These are phyloP conservation scores for Ia io DNA, from an alignment of 2,113 vertebrate genomes.

Conservation along the genomic window DNA sequence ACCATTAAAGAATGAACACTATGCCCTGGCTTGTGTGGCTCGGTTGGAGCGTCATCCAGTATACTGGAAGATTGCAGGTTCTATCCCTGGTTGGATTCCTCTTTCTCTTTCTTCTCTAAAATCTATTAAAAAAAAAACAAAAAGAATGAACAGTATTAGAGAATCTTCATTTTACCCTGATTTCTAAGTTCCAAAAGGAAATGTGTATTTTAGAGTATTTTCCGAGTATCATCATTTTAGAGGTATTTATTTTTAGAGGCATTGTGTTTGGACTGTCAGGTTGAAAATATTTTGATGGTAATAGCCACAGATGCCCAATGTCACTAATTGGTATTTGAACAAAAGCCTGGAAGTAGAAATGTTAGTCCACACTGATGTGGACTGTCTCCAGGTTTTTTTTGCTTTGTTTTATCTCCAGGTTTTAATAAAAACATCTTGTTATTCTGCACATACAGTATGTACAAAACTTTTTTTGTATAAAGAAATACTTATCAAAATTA, in stretches of 20 bases:
- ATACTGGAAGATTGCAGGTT: background rate
- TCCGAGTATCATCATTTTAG: background rate
- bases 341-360: background rate
- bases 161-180: background rate
- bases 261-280: background rate
- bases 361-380: background rate
- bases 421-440: background rate
- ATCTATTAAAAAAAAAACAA: background rate
- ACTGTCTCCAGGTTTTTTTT: background rate
- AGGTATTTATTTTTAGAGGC: background rate
- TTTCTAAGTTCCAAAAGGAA: background rate
- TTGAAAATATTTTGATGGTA: constrained; percentile 21
- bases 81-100: background rate
- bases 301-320: background rate
- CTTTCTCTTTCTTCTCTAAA: background rate
- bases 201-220: background rate
- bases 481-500: background rate
- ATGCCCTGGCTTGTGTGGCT: background rate
- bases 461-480: background rate
- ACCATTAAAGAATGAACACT: background rate
- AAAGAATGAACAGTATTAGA: background rate
- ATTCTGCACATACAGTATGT: background rate
- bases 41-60: background rate
- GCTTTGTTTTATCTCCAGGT: background rate
- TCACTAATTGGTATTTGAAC: background rate